Evolutionary conservation across 2,888 invertebrate species (phyloP), one percentile per base, ranked within the genome.

Genomic region (Drosophila eohydei): DNA sequence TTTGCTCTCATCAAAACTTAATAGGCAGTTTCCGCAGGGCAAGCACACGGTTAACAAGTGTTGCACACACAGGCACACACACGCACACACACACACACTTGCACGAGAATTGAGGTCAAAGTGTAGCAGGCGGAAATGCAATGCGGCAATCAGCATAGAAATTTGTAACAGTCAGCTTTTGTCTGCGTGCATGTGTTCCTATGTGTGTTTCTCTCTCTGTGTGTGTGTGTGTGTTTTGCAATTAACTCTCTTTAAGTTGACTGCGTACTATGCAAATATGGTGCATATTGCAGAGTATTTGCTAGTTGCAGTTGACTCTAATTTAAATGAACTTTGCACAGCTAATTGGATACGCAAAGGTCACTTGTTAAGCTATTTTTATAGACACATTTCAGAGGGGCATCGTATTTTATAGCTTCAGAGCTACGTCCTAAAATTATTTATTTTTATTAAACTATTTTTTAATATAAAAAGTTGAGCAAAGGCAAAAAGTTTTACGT

Each of bases 1-100:
- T 59, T 46, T 71, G 73, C 75, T 67, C 70, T 84, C 71, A 81
- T 85, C 78, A 85, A 85, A 87, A 87, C 83, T 88, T 86, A 81
- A 85, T 81, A 74, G 79, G 71, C 78, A 71, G 77, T 86, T 86
- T 86, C 83, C 83, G 79, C 71, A 55, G 40, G 8, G 16, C 55
- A 46, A 57, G 55, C 75, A 56, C 51, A 57, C 61, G 80, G 77
- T 59, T 80, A 85, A 82, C 80, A 87, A 84, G 84, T 81, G 84
- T 75, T 84, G 64, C 36, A 55, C 65, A 74, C 59, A 43, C 43
- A 56, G 21, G 32, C 21, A 56, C 21, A 14, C 41, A 41, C 32
- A 40, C 9, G 14, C 54, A 44, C 43, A 57, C 46, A 56, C n/a
- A 51, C 46, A 36, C 26, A 34, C 58, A 54, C 41, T 59, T 38